Percentiles rank a stretch among this genome's conserved stretches.
Evolutionary conservation across 2,113 vertebrate genomes (phyloP).

Genomic region (Amia ocellicauda): DNA sequence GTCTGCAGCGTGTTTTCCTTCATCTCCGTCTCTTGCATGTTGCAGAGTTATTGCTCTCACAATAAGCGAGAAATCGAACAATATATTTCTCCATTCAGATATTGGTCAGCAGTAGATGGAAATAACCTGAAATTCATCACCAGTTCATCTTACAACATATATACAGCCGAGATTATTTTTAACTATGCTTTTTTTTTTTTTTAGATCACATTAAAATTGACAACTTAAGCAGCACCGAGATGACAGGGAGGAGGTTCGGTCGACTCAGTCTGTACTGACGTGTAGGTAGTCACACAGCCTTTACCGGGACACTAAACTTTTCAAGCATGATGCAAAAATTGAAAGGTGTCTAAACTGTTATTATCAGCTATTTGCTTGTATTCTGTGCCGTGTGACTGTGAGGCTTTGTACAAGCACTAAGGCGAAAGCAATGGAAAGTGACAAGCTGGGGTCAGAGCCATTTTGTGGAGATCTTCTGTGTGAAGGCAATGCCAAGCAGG

Average conservation of each 20-base stretch:
- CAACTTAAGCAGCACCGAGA: slow-evolving; percentile 16
- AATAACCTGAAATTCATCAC: too few relatives aligned
- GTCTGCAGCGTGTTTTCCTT: too few relatives aligned
- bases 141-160: too few relatives aligned
- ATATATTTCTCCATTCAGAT: too few relatives aligned
- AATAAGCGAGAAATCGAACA: too few relatives aligned
- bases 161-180: too few relatives aligned
- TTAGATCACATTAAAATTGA: slow-evolving; percentile 6
- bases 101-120: too few relatives aligned
- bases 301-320: slow-evolving; percentile 15
- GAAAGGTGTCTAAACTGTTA: slow-evolving; percentile 14
- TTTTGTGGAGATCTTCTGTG: slow-evolving; percentile 1
- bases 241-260: slow-evolving; percentile 6
- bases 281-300: slow-evolving; percentile 12
- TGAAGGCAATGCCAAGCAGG: background rate
- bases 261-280: background rate
- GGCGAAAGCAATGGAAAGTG: background rate
- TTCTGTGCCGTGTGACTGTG: background rate
- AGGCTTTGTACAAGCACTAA: slow-evolving; percentile 3
- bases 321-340: slow-evolving; percentile 18
- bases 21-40: too few relatives aligned
- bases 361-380: slow-evolving; percentile 17
- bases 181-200: too few relatives aligned
- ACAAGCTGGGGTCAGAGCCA: slow-evolving; percentile 1
- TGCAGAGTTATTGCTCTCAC: too few relatives aligned